Evolutionary conservation across 2,113 vertebrate genomes (phyloP).

Genomic region (Machaerirhynchus nigripectus): DNA sequence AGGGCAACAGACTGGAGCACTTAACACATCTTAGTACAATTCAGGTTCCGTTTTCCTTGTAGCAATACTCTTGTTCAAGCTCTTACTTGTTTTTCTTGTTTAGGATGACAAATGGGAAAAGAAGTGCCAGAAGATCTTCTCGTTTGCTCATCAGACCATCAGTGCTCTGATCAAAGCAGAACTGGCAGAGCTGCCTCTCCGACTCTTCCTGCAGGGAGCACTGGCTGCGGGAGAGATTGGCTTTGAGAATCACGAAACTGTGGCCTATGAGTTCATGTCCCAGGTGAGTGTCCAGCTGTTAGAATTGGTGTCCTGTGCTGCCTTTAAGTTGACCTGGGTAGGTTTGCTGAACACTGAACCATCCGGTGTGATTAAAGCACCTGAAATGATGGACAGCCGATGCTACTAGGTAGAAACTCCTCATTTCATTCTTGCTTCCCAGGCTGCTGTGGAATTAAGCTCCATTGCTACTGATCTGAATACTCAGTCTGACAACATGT

Average conservation of each 20-base stretch:
- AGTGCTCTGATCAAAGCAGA: constrained; percentile 97
- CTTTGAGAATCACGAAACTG: constrained; percentile 98
- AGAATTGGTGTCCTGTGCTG: background rate
- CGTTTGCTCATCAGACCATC: constrained; percentile 97
- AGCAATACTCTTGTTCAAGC: background rate
- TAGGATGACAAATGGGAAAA: constrained; percentile 99
- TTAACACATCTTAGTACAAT: background rate
- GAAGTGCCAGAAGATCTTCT: constrained; percentile 99
- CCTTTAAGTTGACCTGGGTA: background rate
- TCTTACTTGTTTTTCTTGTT: background rate
- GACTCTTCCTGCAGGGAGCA: constrained; percentile 96
- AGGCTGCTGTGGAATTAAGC: constrained; percentile 13
- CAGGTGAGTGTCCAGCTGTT: constrained; percentile 74
- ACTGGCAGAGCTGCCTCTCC: constrained; percentile 90
- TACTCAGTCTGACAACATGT: background rate
- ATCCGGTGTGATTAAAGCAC: background rate
- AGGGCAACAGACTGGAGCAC: background rate
- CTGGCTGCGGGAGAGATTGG: constrained; percentile 95
- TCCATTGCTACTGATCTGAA: background rate
- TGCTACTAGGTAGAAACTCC: background rate
- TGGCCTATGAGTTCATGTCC: constrained; percentile 99
- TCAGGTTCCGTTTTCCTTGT: background rate
- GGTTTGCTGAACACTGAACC: background rate
- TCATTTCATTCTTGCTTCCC: constrained; percentile 24
- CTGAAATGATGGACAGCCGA: background rate